Conservation (phyloP, 2,113 vertebrate genomes). For the Zosterops lateralis region DNA sequence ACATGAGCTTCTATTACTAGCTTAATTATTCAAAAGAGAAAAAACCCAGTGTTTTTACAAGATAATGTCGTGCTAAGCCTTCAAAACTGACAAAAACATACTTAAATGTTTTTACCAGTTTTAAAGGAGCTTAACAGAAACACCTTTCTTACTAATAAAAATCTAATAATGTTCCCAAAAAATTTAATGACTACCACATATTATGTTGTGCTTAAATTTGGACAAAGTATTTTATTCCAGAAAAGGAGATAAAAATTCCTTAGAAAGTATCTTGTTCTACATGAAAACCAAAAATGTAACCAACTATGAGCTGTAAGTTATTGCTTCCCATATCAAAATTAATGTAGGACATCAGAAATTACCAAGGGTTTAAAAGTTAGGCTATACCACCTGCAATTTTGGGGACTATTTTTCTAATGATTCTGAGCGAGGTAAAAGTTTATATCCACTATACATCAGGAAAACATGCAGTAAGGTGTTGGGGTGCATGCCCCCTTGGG, state of each 20-base stretch:
- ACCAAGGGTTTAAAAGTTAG: not conserved
- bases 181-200: rapidly evolving
- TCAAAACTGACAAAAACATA: not conserved
- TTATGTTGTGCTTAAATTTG: not conserved
- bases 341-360: not conserved
- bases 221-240: not conserved
- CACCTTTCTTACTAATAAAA: not conserved
- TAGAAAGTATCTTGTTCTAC: not conserved
- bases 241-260: not conserved
- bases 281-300: not conserved
- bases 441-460: not conserved
- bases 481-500: too few species aligned
- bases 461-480: not conserved
- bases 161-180: not conserved
- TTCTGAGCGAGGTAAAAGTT: not conserved
- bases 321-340: not conserved
- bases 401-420: not conserved
- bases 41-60: not conserved
- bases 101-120: not conserved
- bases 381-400: not conserved
- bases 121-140: not conserved
- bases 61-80: not conserved
- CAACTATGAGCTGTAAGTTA: not conserved
- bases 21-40: not conserved
- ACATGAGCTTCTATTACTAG: not conserved